Evolutionary conservation across 1,140 invertebrate genomes (phyloP).

Genomic region (Subanguina moxae): DNA sequence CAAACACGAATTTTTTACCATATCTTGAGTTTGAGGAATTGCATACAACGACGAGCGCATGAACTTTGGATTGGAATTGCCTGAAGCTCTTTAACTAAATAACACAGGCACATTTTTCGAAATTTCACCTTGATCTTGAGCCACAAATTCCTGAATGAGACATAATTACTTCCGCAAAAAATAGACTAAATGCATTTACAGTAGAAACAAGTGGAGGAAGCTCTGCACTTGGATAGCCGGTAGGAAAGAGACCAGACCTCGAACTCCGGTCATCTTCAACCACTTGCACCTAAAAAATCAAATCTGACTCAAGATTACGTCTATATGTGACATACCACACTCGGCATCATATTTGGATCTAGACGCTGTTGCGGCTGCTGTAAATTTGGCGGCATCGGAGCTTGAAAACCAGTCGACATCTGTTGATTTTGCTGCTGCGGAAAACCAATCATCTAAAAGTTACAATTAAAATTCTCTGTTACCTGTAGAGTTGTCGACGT

Average conservation of each 20-base stretch:
- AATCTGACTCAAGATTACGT: neutral
- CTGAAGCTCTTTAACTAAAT: slow-evolving; percentile 47
- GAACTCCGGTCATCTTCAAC: slow-evolving; percentile 77
- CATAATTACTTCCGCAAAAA: no score
- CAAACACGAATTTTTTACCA: slow-evolving; percentile 87
- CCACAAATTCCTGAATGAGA: no score
- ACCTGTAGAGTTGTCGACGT: no score
- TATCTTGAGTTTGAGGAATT: slow-evolving; percentile 83
- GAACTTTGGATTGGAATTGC: slow-evolving; percentile 81
- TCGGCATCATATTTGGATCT: slow-evolving; percentile 55
- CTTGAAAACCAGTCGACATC: no score
- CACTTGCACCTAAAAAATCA: slow-evolving; percentile 78
- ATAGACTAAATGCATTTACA: no score
- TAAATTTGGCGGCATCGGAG: no score
- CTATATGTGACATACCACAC: slow-evolving; percentile 26
- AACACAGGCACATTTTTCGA: no score
- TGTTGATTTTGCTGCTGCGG: no score
- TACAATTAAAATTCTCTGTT: no score
- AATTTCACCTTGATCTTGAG: slow-evolving; percentile 77
- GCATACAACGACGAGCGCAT: slow-evolving; percentile 90
- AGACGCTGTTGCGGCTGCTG: slow-evolving; percentile 32
- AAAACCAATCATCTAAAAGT: no score
- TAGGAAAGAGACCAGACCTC: slow-evolving; percentile 69
- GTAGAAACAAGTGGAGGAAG: slow-evolving; percentile 92
- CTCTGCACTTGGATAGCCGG: slow-evolving; percentile 64